A percentile compares a stretch with the other conserved stretches of the same genome.
These are phyloP conservation scores for Encarsia formosa DNA, from an alignment of 2,888 invertebrate genomes.

Conservation along the genomic window DNA sequence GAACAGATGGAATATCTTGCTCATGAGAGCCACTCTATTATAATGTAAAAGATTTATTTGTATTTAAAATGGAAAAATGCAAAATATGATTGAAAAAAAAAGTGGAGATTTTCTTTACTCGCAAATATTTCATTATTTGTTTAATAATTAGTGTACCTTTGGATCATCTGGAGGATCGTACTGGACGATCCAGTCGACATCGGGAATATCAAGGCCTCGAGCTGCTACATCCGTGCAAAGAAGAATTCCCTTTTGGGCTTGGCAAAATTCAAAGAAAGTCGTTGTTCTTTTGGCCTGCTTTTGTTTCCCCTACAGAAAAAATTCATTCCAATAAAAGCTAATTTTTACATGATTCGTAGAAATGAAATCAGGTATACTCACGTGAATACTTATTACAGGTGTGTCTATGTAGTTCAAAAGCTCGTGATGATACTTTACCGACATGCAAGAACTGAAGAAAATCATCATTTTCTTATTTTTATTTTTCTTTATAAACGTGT, in stretches of 20 bases:
- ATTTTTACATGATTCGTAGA: background rate
- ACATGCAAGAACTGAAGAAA: constrained; percentile 96
- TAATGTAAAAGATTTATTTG: too few relatives aligned
- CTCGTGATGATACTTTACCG: constrained; percentile 94
- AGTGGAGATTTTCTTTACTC: too few relatives aligned
- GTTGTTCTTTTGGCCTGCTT: constrained; percentile 96
- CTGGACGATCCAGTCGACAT: constrained; percentile 99
- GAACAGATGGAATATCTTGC: too few relatives aligned
- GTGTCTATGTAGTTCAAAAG: constrained; percentile 96
- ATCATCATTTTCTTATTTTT: constrained; percentile 94
- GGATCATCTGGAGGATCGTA: constrained; percentile 99
- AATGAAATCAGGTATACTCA: constrained; percentile 49
- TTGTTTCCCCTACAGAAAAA: constrained; percentile 83
- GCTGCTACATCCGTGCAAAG: constrained; percentile 99
- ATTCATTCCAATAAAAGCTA: background rate
- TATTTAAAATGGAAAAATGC: too few relatives aligned
- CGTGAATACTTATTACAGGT: constrained; percentile 93
- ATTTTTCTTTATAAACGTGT: constrained; percentile 96
- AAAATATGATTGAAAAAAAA: too few relatives aligned
- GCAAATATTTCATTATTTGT: too few relatives aligned
- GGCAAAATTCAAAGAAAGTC: constrained; percentile 98
- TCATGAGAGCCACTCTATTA: too few relatives aligned
- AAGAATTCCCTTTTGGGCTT: constrained; percentile 86
- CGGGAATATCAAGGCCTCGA: constrained; percentile 91
- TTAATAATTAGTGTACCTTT: constrained; percentile 72